Conservation (phyloP, 2,888 invertebrate genomes). For the Callimorpha dominula region DNA sequence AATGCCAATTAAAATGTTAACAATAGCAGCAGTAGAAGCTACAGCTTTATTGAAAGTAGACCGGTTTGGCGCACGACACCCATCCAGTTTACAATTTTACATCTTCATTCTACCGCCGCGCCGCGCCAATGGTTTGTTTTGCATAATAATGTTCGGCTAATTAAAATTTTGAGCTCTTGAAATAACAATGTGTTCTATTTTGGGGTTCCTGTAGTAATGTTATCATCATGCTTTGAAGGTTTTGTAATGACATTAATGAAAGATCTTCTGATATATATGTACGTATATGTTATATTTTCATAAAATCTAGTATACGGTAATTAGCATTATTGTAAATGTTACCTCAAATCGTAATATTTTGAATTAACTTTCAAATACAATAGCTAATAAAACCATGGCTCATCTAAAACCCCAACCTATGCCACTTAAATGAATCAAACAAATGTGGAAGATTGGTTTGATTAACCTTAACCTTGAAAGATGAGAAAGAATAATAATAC, state of each 20-base stretch:
- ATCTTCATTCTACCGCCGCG: slow-evolving; percentile 46
- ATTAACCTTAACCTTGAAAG: slow-evolving; percentile 28
- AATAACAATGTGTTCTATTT: slow-evolving; percentile 28
- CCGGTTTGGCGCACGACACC: slow-evolving; percentile 76
- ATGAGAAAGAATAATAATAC: slow-evolving; percentile 39
- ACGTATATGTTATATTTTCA: not conserved
- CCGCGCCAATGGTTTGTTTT: slow-evolving; percentile 38
- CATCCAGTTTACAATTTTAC: slow-evolving; percentile 43
- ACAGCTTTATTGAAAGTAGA: slow-evolving; percentile 70
- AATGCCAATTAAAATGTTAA: slow-evolving; percentile 82
- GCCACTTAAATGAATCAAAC: not conserved
- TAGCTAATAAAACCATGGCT: slow-evolving; percentile 8
- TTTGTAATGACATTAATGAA: not conserved
- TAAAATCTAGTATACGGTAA: not conserved
- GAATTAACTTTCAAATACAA: not conserved
- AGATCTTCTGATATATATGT: not conserved
- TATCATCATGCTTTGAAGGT: not conserved
- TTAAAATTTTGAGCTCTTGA: slow-evolving; percentile 44
- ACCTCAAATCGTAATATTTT: not conserved
- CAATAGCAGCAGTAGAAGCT: slow-evolving; percentile 69
- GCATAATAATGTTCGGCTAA: slow-evolving; percentile 56
- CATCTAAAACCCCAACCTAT: slow-evolving; percentile 1
- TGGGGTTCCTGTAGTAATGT: not conserved
- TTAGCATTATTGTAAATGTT: too few species aligned
- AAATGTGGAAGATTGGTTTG: slow-evolving; percentile 19